These are phyloP conservation scores for Sebastes diploproa DNA, from an alignment of 2,797 vertebrate species.

Conservation along the genomic window DNA sequence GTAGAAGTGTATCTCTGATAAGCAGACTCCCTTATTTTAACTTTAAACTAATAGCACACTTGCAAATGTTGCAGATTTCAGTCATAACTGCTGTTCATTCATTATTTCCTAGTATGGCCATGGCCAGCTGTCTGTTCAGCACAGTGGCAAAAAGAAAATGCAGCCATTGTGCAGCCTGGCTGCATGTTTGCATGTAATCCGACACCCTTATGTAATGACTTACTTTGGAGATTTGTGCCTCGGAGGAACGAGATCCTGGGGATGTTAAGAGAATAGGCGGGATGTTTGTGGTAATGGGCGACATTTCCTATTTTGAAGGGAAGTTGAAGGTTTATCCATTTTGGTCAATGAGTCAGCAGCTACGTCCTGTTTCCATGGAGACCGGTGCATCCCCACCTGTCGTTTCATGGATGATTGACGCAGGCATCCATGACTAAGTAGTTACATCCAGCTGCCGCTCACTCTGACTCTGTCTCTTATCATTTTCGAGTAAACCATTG, in stretches of 20 bases:
- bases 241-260: background rate
- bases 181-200: constrained; percentile 55
- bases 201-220: constrained; percentile 44
- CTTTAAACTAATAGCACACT: too few relatives aligned
- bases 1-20: too few relatives aligned
- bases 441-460: constrained; percentile 24
- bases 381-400: background rate
- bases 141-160: constrained; percentile 30
- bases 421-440: constrained; percentile 62
- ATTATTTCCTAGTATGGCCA: background rate
- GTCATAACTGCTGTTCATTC: background rate
- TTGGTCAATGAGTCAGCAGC: constrained; percentile 40
- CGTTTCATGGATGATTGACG: constrained; percentile 14
- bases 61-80: background rate
- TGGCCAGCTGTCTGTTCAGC: constrained; percentile 18
- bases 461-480: background rate
- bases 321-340: constrained; percentile 43
- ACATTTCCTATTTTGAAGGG: constrained; percentile 44
- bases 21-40: too few relatives aligned
- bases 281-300: constrained; percentile 13
- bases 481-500: constrained; percentile 16
- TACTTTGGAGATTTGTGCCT: constrained; percentile 7
- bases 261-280: constrained; percentile 25
- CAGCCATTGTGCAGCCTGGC: constrained; percentile 41
- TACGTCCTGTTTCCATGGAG: constrained; percentile 51